These are phyloP conservation scores for Trogon surrucura DNA, from an alignment of 2,113 vertebrate species.

Conservation along the genomic window DNA sequence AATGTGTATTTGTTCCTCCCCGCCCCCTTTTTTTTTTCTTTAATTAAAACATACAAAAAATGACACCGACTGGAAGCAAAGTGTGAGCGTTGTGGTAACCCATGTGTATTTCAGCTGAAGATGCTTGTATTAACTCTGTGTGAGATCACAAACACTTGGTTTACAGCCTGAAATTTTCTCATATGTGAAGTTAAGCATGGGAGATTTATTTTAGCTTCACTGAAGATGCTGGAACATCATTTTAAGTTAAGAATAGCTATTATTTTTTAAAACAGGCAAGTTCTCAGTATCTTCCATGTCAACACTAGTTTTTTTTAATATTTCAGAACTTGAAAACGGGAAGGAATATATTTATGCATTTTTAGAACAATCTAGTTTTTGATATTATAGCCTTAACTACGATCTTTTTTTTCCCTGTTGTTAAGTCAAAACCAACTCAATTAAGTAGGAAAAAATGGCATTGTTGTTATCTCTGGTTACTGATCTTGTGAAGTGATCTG, in stretches of 20 bases:
- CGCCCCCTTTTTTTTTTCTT: not conserved
- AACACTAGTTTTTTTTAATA: not conserved
- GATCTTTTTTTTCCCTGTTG: not conserved
- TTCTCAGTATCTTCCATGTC: not conserved
- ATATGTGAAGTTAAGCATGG: slow-evolving; percentile 11
- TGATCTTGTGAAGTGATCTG: not conserved
- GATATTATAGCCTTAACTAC: not conserved
- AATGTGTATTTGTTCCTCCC: not conserved
- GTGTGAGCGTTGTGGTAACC: not conserved
- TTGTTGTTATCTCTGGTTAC: not conserved
- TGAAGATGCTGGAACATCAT: slow-evolving; percentile 5
- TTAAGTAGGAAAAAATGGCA: not conserved
- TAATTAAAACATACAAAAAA: slow-evolving; percentile 8
- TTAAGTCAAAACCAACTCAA: not conserved
- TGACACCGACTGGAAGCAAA: not conserved
- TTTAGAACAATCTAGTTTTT: not conserved
- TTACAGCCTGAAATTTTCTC: not conserved
- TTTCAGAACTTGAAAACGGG: not conserved
- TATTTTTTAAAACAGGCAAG: not conserved
- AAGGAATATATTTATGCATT: not conserved
- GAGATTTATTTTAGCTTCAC: not conserved
- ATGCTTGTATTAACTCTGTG: not conserved
- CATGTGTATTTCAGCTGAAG: slow-evolving; percentile 38
- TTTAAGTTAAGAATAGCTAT: not conserved
- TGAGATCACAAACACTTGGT: slow-evolving; percentile 4